These are phyloP conservation scores for Pipistrellus pipistrellus DNA, from an alignment of 2,797 vertebrate genomes.

Conservation along the genomic window DNA sequence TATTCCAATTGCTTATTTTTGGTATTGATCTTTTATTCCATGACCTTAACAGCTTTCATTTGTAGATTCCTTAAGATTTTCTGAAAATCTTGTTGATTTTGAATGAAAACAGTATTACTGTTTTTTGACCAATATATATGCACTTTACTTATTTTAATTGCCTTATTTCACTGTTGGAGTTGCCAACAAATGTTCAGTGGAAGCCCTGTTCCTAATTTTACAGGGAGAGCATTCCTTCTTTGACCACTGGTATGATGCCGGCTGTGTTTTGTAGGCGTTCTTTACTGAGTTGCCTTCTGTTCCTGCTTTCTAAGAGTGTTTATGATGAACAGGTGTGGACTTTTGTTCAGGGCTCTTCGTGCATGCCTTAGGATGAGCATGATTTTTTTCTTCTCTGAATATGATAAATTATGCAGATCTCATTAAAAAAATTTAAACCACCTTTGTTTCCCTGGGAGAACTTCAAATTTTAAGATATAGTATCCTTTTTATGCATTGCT, in stretches of 20 bases:
- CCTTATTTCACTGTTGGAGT: not conserved
- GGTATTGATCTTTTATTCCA: not conserved
- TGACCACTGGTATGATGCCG: not conserved
- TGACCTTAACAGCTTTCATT: not conserved
- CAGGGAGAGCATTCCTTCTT: not conserved
- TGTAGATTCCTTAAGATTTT: not conserved
- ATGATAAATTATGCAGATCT: not conserved
- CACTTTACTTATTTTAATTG: not conserved
- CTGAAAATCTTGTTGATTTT: not conserved
- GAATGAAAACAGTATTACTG: not conserved
- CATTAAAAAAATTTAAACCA: conserved; percentile 20
- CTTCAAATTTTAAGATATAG: not conserved
- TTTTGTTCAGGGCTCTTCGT: not conserved
- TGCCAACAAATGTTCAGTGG: not conserved
- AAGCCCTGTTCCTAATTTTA: not conserved
- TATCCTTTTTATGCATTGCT: not conserved
- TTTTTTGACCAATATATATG: not conserved
- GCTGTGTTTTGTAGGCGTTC: not conserved
- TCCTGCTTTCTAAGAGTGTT: not conserved
- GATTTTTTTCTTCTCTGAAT: conserved; percentile 7
- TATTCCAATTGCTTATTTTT: conserved; percentile 11
- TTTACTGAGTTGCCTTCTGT: not conserved
- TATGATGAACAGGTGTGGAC: not conserved
- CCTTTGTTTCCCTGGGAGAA: not conserved
- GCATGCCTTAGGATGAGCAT: not conserved